A percentile compares a stretch with the other conserved stretches of the same genome.
Evolutionary conservation across 2,113 vertebrate species (phyloP).

Genomic region (Catharus bicknelli): DNA sequence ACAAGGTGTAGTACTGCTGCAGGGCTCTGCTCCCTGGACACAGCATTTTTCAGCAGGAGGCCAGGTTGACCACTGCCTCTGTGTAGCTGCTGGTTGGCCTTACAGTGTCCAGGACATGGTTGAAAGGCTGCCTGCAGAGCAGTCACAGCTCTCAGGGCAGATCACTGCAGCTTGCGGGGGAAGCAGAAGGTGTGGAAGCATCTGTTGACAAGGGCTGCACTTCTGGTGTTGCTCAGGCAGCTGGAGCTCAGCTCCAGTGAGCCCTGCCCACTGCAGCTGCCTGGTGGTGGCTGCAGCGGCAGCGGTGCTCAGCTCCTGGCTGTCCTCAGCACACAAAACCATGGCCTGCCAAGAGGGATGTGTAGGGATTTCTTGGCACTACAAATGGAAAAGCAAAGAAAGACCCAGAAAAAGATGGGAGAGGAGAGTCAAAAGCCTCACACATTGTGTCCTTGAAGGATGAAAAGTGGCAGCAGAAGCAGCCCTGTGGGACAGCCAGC

Average conservation of each 20-base stretch:
- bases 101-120: rapidly evolving
- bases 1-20: rapidly evolving
- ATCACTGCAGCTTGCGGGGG: rapidly evolving
- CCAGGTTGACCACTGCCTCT: rapidly evolving
- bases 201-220: rapidly evolving
- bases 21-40: rapidly evolving
- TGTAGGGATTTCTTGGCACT: neutral
- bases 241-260: neutral
- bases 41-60: rapidly evolving
- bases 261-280: neutral
- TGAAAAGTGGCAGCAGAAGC: neutral
- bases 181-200: neutral
- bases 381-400: neutral
- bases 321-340: rapidly evolving
- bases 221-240: rapidly evolving
- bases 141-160: rapidly evolving
- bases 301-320: rapidly evolving
- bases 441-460: neutral
- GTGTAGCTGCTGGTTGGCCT: rapidly evolving
- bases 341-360: neutral
- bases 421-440: neutral
- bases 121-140: neutral
- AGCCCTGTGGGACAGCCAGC: neutral
- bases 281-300: rapidly evolving
- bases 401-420: neutral